These are phyloP conservation scores for Neocrepidodera transversa DNA, from an alignment of 2,888 invertebrate genomes.

Conservation along the genomic window DNA sequence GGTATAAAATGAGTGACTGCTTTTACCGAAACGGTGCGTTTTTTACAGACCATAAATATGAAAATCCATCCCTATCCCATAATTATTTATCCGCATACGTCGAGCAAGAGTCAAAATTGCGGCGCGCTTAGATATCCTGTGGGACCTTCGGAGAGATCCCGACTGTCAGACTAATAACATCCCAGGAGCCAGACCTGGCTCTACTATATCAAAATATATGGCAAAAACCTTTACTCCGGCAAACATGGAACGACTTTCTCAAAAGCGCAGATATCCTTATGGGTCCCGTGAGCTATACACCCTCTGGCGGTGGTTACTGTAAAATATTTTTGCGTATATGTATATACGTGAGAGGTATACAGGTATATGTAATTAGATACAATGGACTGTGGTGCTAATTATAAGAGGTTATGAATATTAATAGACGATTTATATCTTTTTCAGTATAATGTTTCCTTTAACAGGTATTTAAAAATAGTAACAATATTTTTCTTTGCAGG, in stretches of 20 bases:
- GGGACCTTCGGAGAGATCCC: constrained; percentile 7
- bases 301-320: constrained; percentile 7
- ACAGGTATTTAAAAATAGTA: too few relatives aligned
- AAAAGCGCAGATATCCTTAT: constrained; percentile 22
- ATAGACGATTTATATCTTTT: too few relatives aligned
- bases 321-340: constrained; percentile 21
- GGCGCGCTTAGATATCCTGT: constrained; percentile 3
- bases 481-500: too few relatives aligned
- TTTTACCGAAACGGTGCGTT: constrained; percentile 7
- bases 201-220: constrained; percentile 36
- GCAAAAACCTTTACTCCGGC: constrained; percentile 34
- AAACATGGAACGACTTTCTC: constrained; percentile 28
- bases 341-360: constrained; percentile 8
- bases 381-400: too few relatives aligned
- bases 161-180: constrained; percentile 27
- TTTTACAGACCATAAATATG: constrained; percentile 17
- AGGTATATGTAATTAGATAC: constrained; percentile 21
- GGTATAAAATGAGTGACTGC: constrained; percentile 20
- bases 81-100: constrained; percentile 13
- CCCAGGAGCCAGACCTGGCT: constrained; percentile 10
- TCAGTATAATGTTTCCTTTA: too few relatives aligned
- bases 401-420: too few relatives aligned
- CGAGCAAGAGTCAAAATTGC: constrained; percentile 13
- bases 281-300: constrained; percentile 28
- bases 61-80: constrained; percentile 8